Base-by-base conservation (phyloP, 1,140 invertebrate genomes). In the Polyergus mexicanus region DNA sequence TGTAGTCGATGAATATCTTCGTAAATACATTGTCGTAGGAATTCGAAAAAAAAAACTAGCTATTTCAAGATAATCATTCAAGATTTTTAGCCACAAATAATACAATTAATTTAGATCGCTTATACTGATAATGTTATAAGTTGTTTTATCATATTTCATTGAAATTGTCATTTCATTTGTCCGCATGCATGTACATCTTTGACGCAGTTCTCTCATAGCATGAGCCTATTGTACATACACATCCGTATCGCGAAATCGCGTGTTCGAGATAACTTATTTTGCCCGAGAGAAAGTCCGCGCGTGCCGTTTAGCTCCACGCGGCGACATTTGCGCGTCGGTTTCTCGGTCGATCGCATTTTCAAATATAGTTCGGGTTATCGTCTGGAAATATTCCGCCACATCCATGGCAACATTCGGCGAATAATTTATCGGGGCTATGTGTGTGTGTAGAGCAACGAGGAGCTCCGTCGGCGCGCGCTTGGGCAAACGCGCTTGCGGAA, bases 321-420 rank as follows among this genome's bases (percentile, higher is more conserved):
- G 54, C 68, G 54, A 83, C 78, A 62, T 62, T 83, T 28, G 78
- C 78, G 47, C 19, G 47, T 16, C 16, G 66, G 10, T 22, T 62
- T 74, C 78, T 74, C 10, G 38, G 68, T 72, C 78, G 78, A 83
- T 83, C n/a, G 68, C 25, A 83, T 83, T 83, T 83, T 83, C 78
- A 72, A 83, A 72, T 60, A 72, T 25, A 72, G 35, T 35, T 35
- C 47, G 65, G n/a, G 13, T 32, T 35, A 32, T 7, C 38, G 54
- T 16, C 78, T 72, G 54, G 68, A 83, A 83, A 83, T 72, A 72
- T 83, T 60, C 66, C 19, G 16, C 8, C 19, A 6, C 6, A 44
- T 25, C 38, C 51, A 47, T 38, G 54, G 54, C 54, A 83, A 83
- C 78, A 72, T 83, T 83, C 38, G 78, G 66, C 68, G 68, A 72